phyloP scores from a whole-genome alignment of 2,888 invertebrate genomes.

The Augiades crinisus region DNA sequence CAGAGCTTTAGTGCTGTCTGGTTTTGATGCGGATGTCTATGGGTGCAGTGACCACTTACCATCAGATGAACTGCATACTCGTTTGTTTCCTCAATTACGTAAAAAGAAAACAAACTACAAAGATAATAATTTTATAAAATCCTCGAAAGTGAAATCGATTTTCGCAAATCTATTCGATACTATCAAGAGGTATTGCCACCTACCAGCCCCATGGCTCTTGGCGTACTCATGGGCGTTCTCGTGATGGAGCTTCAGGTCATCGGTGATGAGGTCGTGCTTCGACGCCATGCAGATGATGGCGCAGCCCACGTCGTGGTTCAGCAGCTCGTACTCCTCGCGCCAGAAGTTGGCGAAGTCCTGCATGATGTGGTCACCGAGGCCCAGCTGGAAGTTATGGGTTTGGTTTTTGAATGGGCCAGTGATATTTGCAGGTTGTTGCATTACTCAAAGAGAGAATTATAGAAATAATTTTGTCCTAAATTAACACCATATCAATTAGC shows the following conservation, averaged over 20 bases:
- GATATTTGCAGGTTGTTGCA: neutral
- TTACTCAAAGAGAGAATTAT: no score
- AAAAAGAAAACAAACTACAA: no score
- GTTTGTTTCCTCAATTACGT: no score
- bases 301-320: conserved; percentile 63
- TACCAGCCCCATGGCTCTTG: conserved; percentile 66
- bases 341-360: conserved; percentile 67
- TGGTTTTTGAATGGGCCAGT: neutral
- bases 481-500: no score
- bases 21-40: no score
- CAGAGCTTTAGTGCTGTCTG: no score
- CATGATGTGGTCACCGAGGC: conserved; percentile 53
- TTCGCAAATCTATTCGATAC: no score
- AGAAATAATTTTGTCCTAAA: no score
- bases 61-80: no score
- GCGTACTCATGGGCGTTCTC: conserved; percentile 63
- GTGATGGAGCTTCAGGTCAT: conserved; percentile 57
- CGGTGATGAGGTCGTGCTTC: conserved; percentile 56
- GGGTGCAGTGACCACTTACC: no score
- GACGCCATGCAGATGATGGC: conserved; percentile 62
- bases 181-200: conserved; percentile 1
- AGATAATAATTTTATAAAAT: no score
- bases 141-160: no score
- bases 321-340: conserved; percentile 59
- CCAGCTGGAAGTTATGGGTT: conserved; percentile 41